Conservation (phyloP, 2,888 invertebrate species). For the Atherix ibis region DNA sequence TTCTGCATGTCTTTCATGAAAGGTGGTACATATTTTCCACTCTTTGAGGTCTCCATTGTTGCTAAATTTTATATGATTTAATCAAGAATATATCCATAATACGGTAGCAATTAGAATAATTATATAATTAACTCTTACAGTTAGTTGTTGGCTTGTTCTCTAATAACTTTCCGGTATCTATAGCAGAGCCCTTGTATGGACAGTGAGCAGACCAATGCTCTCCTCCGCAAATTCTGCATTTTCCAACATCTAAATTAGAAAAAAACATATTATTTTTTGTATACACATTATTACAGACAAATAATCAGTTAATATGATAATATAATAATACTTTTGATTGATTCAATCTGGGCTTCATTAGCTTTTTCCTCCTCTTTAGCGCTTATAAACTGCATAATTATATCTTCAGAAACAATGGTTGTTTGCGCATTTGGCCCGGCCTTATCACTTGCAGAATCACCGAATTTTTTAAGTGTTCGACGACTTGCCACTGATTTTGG, state of each 20-base stretch:
- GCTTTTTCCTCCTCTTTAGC: constrained; percentile 78
- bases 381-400: constrained; percentile 83
- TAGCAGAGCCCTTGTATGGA: constrained; percentile 87
- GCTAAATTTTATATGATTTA: constrained; percentile 2
- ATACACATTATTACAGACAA: neutral
- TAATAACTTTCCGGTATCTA: constrained; percentile 47
- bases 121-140: constrained; percentile 19
- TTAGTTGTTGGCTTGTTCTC: constrained; percentile 37
- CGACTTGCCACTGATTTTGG: constrained; percentile 84
- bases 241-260: constrained; percentile 31
- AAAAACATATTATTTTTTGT: constrained; percentile 5
- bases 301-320: constrained; percentile 1
- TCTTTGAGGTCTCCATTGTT: constrained; percentile 18
- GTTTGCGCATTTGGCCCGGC: constrained; percentile 98
- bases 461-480: constrained; percentile 93
- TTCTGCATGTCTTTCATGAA: constrained; percentile 74
- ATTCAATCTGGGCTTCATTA: constrained; percentile 72
- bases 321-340: constrained; percentile 47
- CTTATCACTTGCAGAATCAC: constrained; percentile 75
- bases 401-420: constrained; percentile 90
- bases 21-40: constrained; percentile 69
- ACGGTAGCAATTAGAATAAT: constrained; percentile 1
- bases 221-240: constrained; percentile 81
- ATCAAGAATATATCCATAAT: neutral
- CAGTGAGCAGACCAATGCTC: constrained; percentile 98